Evolutionary conservation across 2,888 invertebrate species (phyloP).

Genomic region (Augiades crinisus): DNA sequence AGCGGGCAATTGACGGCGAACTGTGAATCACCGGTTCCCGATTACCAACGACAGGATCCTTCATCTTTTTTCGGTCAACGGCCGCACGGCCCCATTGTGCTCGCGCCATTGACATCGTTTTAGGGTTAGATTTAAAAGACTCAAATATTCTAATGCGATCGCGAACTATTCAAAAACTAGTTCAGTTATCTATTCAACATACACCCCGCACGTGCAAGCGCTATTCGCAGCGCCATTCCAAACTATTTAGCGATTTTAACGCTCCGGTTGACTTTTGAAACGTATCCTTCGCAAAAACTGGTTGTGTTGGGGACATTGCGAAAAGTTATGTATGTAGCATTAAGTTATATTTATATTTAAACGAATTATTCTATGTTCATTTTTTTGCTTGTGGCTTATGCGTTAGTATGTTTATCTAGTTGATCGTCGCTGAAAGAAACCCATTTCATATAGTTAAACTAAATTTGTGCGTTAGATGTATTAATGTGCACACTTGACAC

Average conservation of each 20-base stretch:
- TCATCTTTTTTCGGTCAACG: conserved; percentile 74
- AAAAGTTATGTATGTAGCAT: too few relatives aligned
- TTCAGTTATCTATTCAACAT: conserved; percentile 23
- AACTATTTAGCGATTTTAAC: conserved; percentile 22
- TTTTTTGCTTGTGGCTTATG: too few relatives aligned
- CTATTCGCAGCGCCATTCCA: conserved; percentile 15
- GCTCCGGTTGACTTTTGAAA: conserved; percentile 29
- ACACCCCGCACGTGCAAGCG: conserved; percentile 34
- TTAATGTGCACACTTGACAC: too few relatives aligned
- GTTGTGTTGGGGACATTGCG: conserved; percentile 30
- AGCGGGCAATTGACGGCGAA: conserved; percentile 17
- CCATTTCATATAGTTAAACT: too few relatives aligned
- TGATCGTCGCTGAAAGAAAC: too few relatives aligned
- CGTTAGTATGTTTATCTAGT: too few relatives aligned
- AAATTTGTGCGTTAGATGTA: too few relatives aligned
- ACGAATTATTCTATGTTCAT: too few relatives aligned
- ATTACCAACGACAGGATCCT: conserved; percentile 54
- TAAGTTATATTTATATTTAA: too few relatives aligned
- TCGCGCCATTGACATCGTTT: conserved; percentile 67
- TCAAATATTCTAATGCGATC: conserved; percentile 19
- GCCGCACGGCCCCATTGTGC: conserved; percentile 62
- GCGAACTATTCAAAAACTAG: conserved; percentile 14
- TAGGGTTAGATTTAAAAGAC: conserved; percentile 58
- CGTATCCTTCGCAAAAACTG: conserved; percentile 33
- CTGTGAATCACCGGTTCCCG: conserved; percentile 58